phyloP scores from a whole-genome alignment of 2,113 vertebrate species.

The Australoheros scitulus region DNA sequence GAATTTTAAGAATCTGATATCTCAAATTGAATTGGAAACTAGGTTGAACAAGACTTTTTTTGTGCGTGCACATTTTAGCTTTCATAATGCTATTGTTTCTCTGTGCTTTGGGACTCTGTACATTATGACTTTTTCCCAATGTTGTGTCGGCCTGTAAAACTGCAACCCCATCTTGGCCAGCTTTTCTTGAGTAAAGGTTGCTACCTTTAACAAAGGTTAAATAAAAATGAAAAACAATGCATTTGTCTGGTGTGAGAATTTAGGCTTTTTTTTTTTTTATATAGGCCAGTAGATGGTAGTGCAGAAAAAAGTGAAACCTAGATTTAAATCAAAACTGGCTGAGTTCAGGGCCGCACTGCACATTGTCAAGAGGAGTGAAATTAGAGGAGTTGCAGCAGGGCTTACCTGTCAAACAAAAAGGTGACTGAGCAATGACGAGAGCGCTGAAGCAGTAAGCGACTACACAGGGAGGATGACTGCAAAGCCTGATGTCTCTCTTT shows the following conservation, averaged over 20 bases:
- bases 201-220: background rate
- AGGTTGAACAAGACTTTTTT: background rate
- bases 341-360: background rate
- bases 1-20: background rate
- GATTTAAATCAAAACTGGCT: background rate
- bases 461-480: background rate
- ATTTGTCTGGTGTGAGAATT: background rate
- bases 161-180: background rate
- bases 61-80: background rate
- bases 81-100: background rate
- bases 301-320: background rate
- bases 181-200: background rate
- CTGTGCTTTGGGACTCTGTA: background rate
- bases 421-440: background rate
- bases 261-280: background rate
- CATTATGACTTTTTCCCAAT: background rate
- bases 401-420: background rate
- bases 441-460: background rate
- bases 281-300: background rate
- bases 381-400: background rate
- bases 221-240: background rate
- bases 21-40: background rate
- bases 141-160: background rate
- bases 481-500: background rate
- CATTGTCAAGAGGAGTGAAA: conserved; percentile 1